Evolutionary conservation across 37 sponge, comb jelly and placozoan genomes (phyloP), one percentile per base, ranked within the genome.

Genomic region (Corticium candelabrum): DNA sequence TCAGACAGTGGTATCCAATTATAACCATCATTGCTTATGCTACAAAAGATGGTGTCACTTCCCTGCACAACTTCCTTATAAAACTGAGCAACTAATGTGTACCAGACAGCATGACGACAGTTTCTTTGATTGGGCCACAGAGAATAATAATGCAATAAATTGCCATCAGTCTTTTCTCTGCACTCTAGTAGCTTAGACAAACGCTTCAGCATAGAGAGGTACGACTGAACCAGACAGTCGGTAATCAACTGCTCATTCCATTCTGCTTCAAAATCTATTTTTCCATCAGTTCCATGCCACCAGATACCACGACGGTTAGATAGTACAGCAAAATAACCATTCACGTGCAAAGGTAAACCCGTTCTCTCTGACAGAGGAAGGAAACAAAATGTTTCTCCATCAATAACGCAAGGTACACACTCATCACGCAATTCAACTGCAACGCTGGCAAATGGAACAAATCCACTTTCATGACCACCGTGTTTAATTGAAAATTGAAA

Each of bases 311-410:
- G 74, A 3, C 89, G 41, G 41, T 84, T 82, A 41, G 40, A 79
- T 1, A 41, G 67, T 29, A 88, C 79, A 7, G 81, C 89, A 88
- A 88, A 88, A 40, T 74, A 80, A 34, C 72, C 82, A 74, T 81
- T 88, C 34, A 88, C 82, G 34, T 85, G 85, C 2, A 84, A 77
- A 11, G 85, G 85, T 15, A 88, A 77, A 2, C 80, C 82, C 34
- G 82, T 84, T 37, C 67, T 33, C 3, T 41, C 40, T 11, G 80
- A 67, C 4, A 86, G 30, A 35, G 87, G 86, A 2, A 83, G 78
- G 43, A 76, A 86, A 38, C 86, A 89, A 33, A 85, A 86, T 3
- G 79, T 30, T 27, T 87, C 67, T 33, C 83, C 84, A 33, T 78
- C n/a, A n/a, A n/a, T n/a, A n/a, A n/a, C n/a, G n/a, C n/a, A n/a